Base-by-base conservation (phyloP, 2,113 vertebrate species). In the Psammodynastes pulverulentus region DNA sequence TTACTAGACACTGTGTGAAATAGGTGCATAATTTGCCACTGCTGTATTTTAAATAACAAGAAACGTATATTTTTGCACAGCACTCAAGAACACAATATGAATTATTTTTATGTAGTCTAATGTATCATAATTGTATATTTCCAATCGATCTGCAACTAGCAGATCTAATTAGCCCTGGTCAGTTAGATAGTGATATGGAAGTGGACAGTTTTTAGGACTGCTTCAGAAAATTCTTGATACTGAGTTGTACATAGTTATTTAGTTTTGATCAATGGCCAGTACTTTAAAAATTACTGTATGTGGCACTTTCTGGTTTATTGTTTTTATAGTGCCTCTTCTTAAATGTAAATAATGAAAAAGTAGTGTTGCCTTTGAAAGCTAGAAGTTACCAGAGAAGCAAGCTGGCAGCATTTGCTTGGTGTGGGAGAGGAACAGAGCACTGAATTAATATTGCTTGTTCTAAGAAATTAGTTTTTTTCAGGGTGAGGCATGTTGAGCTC, bases 1-100 rank as follows among this genome's bases (percentile, higher is more conserved):
- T 94, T 95, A 92, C 95, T 96, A 92, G 93, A 97, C 96, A 96
- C 96, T 96, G 92, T 95, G 95, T 92, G 93, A 93, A 96, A 94
- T 94, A 96, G 95, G 93, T 94, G 96, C 97, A 92, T 45, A 90
- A 94, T 97, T 97, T 96, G 96, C 97, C 98, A 98, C 98, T 97
- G 96, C 97, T 98, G 97, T 98, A 97, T 97, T 98, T 96, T 93
- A 96, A 94, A 85, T 85, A 92, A 92, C 53, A 43, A 93, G 86
- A 93, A 48, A 56, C 17, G 43, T 93, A 85, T 96, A 96, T 96
- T 96, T 97, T 95, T 96, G 96, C 96, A 95, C 97, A 94, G 94
- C 92, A 49, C 93, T 94, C 89, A 92, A 95, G 94, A 94, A 91
- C 86, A 92, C 67, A 95, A 95, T 94, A 91, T 92, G 95, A 95